Evolutionary conservation across 92 coral and sea anemone genomes (phyloP), one percentile per base, ranked within the genome.

Genomic region (Anthopleura xanthogrammica): DNA sequence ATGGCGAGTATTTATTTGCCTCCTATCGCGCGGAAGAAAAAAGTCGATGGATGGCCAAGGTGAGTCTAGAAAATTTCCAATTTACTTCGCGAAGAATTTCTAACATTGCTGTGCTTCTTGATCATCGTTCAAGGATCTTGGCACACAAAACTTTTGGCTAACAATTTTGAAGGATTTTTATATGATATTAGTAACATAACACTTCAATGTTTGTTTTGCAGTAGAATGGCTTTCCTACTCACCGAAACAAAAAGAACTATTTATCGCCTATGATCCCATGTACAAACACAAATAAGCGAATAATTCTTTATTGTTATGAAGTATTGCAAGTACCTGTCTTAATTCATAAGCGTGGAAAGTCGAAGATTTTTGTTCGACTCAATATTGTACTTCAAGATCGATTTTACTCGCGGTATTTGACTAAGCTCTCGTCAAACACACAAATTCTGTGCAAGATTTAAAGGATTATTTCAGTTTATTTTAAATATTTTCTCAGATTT

Each of bases 1-100:
- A 95, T 95, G 98, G 94, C 96, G 36, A 95, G 93, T 77, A 94
- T 95, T 56, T 95, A 95, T 92, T 82, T 95, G 43, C 98, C 98
- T 75, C 98, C 98, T 16, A 94, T 95, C 72, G 95, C 96, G 52
- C 91, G 98, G 64, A 95, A 95, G 86, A 95, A 95, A 87, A 95
- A 92, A 90, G 98, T 95, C 52, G 96, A 94, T 48, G 92, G 98
- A 22, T 86, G 84, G 83, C 93, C 94, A 16, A 88, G 98, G 98
- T 95, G 80, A 55, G 98, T 75, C 22, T 54, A 85, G 22, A 48
- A 72, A 77, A 62, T 39, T 62, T 80, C 12, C 60, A 43, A 58
- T 22, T 36, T 36, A 48, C 24, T 50, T 43, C 17, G 29, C 24
- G 60, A 42, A 24, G 14, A n/a, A 5, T 65, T 17, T 41, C 20